phyloP scores from a whole-genome alignment of 2,888 invertebrate species.

The Pyrochroa serraticornis region DNA sequence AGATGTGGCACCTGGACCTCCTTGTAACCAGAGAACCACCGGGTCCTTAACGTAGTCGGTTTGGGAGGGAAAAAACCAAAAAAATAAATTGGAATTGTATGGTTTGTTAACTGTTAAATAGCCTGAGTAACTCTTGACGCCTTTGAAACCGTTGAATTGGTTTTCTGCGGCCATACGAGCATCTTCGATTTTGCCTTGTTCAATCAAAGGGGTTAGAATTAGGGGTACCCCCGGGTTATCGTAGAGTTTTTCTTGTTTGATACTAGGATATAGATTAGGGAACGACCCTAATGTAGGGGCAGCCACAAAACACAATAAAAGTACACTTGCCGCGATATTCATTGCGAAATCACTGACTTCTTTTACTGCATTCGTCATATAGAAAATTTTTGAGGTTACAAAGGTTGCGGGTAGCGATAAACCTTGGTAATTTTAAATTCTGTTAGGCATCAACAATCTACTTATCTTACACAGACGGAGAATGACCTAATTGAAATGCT shows the following conservation, averaged over 20 bases:
- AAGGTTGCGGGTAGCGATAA: too few relatives aligned
- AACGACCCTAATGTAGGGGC: constrained; percentile 18
- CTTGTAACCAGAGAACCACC: constrained; percentile 84
- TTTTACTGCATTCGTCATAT: too few relatives aligned
- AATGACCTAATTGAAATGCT: too few relatives aligned
- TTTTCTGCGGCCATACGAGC: constrained; percentile 63
- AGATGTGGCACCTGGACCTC: constrained; percentile 83
- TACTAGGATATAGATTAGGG: constrained; percentile 37
- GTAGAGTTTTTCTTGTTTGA: constrained; percentile 27
- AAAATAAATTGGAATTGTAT: constrained; percentile 83
- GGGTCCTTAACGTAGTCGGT: constrained; percentile 64
- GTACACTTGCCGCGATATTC: too few relatives aligned
- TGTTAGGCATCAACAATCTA: too few relatives aligned
- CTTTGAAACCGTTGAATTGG: constrained; percentile 63
- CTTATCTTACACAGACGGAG: too few relatives aligned
- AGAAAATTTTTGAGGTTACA: too few relatives aligned
- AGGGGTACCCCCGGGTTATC: constrained; percentile 65
- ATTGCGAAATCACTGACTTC: too few relatives aligned
- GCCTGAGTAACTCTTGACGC: constrained; percentile 75
- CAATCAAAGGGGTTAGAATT: constrained; percentile 76
- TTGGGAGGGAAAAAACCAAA: constrained; percentile 90
- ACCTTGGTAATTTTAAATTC: too few relatives aligned
- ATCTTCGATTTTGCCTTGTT: constrained; percentile 71
- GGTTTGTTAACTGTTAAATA: constrained; percentile 82
- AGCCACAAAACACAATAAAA: too few relatives aligned